A percentile compares a stretch with the other conserved stretches of the same genome.
These are phyloP conservation scores for Bradypus variegatus DNA, from an alignment of 2,797 vertebrate species.

Conservation along the genomic window DNA sequence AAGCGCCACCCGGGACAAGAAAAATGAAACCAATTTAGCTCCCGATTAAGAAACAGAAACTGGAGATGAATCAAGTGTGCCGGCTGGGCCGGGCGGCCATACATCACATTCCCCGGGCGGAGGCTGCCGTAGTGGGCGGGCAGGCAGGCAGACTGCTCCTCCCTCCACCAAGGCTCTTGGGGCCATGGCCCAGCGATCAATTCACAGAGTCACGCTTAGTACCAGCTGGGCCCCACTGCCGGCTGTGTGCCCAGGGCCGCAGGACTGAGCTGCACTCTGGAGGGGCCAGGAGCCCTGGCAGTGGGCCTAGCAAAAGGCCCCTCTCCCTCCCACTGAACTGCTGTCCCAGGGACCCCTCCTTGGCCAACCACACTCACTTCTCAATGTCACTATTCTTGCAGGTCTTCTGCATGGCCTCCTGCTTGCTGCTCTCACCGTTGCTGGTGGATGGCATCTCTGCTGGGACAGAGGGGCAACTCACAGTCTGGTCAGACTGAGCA, in stretches of 20 bases:
- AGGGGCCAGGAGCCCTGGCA: conserved; percentile 37
- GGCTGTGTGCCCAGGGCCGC: conserved; percentile 42
- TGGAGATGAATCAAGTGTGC: conserved; percentile 83
- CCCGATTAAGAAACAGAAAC: conserved; percentile 86
- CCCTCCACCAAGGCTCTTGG: conserved; percentile 69
- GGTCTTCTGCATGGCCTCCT: conserved; percentile 89
- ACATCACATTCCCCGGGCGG: conserved; percentile 75
- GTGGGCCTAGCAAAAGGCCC: conserved; percentile 5
- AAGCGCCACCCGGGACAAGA: conserved; percentile 76
- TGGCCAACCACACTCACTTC: conserved; percentile 82
- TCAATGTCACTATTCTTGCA: conserved; percentile 92
- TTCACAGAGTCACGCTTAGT: conserved; percentile 75
- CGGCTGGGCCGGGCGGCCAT: conserved; percentile 76
- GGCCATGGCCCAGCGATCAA: conserved; percentile 82
- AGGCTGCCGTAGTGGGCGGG: conserved; percentile 60
- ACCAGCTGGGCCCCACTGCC: conserved; percentile 62
- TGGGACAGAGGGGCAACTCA: conserved; percentile 50
- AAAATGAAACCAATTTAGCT: conserved; percentile 88
- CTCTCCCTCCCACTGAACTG: background rate
- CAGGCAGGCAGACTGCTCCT: conserved; percentile 69
- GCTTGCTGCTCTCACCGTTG: conserved; percentile 96
- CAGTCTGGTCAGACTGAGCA: background rate
- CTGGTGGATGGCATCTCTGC: conserved; percentile 99
- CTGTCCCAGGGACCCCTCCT: background rate
- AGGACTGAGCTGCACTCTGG: conserved; percentile 24